Percentiles rank a stretch among this genome's conserved stretches.
phyloP scores from a whole-genome alignment of 2,113 vertebrate species.

The Nannobrachium achirus region DNA sequence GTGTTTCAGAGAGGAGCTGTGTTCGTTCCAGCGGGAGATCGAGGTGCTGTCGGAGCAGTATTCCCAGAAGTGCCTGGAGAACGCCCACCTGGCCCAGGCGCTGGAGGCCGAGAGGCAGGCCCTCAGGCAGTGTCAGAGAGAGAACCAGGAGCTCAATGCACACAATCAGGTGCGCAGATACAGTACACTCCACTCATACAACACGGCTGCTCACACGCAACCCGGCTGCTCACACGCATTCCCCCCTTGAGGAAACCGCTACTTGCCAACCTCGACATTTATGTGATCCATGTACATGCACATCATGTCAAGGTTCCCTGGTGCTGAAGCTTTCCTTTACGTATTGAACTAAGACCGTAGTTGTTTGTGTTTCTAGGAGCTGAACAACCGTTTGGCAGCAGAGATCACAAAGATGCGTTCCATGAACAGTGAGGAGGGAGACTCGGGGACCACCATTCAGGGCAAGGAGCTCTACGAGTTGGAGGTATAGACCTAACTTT shows the following conservation, averaged over 20 bases:
- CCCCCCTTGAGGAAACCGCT: too few species aligned
- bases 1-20: slow-evolving; percentile 81
- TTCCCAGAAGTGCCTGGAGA: slow-evolving; percentile 86
- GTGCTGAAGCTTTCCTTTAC: background rate
- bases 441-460: slow-evolving; percentile 68
- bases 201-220: background rate
- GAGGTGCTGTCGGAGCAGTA: slow-evolving; percentile 86
- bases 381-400: slow-evolving; percentile 83
- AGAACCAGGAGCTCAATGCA: slow-evolving; percentile 86
- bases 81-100: slow-evolving; percentile 84
- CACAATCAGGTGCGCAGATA: slow-evolving; percentile 81
- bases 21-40: slow-evolving; percentile 83
- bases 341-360: too few species aligned
- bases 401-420: slow-evolving; percentile 85
- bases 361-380: slow-evolving; percentile 68
- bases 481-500: slow-evolving; percentile 70
- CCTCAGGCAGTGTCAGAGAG: slow-evolving; percentile 83
- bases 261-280: background rate
- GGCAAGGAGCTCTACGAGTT: slow-evolving; percentile 84
- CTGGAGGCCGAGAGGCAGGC: slow-evolving; percentile 85
- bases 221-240: background rate
- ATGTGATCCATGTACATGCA: background rate
- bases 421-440: slow-evolving; percentile 78
- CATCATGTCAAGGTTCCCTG: background rate
- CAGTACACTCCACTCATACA: background rate